Evolutionary conservation across 2,888 invertebrate species (phyloP).

Genomic region (Ornithoptera alexandrae): DNA sequence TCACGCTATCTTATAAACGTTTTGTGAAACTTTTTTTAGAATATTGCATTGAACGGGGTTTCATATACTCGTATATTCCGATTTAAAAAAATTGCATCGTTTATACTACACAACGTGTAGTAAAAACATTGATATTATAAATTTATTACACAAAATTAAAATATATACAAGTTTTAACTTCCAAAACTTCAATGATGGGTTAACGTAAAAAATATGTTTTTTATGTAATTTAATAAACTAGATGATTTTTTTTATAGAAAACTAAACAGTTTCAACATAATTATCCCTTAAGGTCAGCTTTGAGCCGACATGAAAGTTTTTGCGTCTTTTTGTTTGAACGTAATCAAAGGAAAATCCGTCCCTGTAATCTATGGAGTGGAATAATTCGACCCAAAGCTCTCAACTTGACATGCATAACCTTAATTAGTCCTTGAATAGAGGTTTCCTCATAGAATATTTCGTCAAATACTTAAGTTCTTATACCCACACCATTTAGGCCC

Average conservation of each 20-base stretch:
- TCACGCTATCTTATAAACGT: too few species aligned
- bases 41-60: too few species aligned
- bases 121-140: too few species aligned
- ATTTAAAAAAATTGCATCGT: too few species aligned
- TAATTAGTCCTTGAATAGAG: constrained; percentile 21
- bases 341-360: constrained; percentile 29
- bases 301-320: constrained; percentile 13
- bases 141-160: too few species aligned
- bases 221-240: neutral
- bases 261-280: constrained; percentile 12
- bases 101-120: too few species aligned
- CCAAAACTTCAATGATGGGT: too few species aligned
- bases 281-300: constrained; percentile 19
- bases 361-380: constrained; percentile 30
- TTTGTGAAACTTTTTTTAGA: too few species aligned
- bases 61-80: too few species aligned
- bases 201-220: neutral
- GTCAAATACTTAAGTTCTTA: constrained; percentile 12
- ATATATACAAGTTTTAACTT: too few species aligned
- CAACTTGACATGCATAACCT: constrained; percentile 25
- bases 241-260: neutral
- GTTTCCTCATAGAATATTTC: constrained; percentile 9
- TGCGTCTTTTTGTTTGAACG: constrained; percentile 25
- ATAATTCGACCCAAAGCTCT: constrained; percentile 29
- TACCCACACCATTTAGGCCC: constrained; percentile 9